Base-by-base conservation (phyloP, 2,797 vertebrate genomes). In the Bradypodion pumilum region DNA sequence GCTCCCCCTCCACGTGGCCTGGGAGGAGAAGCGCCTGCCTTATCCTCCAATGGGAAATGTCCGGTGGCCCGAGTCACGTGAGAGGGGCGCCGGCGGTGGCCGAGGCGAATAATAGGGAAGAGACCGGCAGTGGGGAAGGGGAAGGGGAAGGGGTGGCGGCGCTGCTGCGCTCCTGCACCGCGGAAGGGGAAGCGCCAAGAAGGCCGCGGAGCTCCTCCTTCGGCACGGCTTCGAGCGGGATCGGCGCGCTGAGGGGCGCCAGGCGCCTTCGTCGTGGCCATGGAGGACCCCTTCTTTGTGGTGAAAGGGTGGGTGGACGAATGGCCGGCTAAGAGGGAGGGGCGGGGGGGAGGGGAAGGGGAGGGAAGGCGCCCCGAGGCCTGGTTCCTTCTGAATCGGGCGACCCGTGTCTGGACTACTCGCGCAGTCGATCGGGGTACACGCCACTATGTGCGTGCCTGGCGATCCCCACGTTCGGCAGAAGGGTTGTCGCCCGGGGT, bases 271-370 rank as follows among this genome's bases (percentile, higher is more conserved):
- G n/a, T n/a, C 89, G 98, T 98, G 98, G 98, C 98, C 63, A 98
- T 99, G 98, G 98, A 99, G 96, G 98, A 99, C 88, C 98, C 98
- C 91, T 99, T 99, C 94, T 99, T 99, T 95, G 98, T 99, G 89
- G 98, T 99, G 85, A 99, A 98, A 95, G 98, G 98, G 98, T 99
- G 91, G 98, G 97, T 74, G 80, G 42, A 5, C 8, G 25, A 15
- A 7, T 10, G 13, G 29, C 8, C 0, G 21, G 35, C 19, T 2
- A 23, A 25, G 7, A n/a, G n/a, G n/a, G n/a, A n/a, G n/a, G n/a
- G n/a, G n/a, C n/a, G n/a, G 66, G 15, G 15, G 15, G 29, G 7
- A 1, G n/a, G 1, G 15, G 52, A 0, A 35, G 5, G 1, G 52
- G 9, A 0, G 27, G 59, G 59, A 1, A 21, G n/a, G 63, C 1